phyloP scores from a whole-genome alignment of 2,113 vertebrate species.

The Leptocoma aspasia region DNA sequence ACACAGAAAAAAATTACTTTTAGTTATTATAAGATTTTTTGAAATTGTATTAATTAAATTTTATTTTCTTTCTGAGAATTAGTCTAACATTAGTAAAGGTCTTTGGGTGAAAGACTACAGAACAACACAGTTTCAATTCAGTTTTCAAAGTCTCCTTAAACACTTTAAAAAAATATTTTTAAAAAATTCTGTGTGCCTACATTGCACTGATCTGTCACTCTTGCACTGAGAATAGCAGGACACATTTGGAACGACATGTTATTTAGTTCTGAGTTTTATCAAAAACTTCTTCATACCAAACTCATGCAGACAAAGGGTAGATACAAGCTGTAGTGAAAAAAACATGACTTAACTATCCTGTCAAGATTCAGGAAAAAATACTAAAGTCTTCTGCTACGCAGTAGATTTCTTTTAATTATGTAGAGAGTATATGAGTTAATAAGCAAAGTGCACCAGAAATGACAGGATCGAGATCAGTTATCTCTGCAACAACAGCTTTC shows the following conservation, averaged over 20 bases:
- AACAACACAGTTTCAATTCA: background rate
- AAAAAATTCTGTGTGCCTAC: background rate
- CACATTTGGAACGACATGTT: fast-evolving
- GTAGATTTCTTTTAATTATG: background rate
- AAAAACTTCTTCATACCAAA: background rate
- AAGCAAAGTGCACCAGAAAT: background rate
- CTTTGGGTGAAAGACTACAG: background rate
- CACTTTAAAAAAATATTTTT: background rate
- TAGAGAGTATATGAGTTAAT: background rate
- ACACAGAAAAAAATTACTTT: background rate
- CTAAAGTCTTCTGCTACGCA: background rate
- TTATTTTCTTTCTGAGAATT: background rate
- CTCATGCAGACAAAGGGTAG: background rate
- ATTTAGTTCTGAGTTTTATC: background rate
- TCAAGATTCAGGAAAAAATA: background rate
- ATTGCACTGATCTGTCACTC: background rate
- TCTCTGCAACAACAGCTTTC: background rate
- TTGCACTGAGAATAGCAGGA: background rate
- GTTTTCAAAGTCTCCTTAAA: background rate
- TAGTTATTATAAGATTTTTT: background rate
- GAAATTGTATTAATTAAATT: background rate
- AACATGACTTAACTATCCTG: background rate
- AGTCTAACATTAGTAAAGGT: background rate
- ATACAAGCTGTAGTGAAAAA: background rate
- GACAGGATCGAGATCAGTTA: background rate